Percentiles rank a stretch among this genome's conserved stretches.
Conservation (phyloP, 2,113 vertebrate genomes). For the Cyanoderma ruficeps region DNA sequence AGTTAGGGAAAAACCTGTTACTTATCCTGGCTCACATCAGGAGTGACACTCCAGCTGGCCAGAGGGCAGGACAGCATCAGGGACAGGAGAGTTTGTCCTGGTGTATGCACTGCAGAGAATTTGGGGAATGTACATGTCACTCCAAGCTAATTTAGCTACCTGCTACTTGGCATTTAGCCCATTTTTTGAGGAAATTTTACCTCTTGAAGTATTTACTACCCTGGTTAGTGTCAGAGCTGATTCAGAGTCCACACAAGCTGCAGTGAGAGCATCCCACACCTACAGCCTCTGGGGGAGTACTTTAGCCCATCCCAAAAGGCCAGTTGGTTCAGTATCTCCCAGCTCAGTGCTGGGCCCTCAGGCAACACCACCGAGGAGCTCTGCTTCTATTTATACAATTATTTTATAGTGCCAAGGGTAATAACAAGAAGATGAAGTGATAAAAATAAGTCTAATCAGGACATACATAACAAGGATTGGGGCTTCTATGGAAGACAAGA, state of each 20-base stretch:
- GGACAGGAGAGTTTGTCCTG: background rate
- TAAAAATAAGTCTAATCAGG: background rate
- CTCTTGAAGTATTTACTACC: background rate
- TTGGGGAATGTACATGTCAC: accelerated
- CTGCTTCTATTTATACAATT: background rate
- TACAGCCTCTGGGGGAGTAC: background rate
- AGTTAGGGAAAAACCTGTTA: no score
- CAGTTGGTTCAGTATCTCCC: background rate
- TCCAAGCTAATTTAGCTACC: no score
- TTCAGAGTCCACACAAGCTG: accelerated
- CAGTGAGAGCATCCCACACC: background rate
- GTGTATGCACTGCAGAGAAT: background rate
- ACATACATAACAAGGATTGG: background rate
- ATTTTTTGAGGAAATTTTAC: background rate
- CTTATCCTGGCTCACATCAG: background rate
- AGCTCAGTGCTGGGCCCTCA: background rate
- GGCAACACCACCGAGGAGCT: background rate
- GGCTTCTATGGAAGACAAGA: background rate
- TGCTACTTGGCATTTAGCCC: background rate
- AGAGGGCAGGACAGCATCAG: accelerated
- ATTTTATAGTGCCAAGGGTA: background rate
- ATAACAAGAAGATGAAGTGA: background rate
- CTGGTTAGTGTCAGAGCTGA: background rate
- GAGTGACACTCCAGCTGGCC: background rate
- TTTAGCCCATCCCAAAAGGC: background rate